phyloP scores from a whole-genome alignment of 2,888 invertebrate species.

The Coremacera marginata region DNA sequence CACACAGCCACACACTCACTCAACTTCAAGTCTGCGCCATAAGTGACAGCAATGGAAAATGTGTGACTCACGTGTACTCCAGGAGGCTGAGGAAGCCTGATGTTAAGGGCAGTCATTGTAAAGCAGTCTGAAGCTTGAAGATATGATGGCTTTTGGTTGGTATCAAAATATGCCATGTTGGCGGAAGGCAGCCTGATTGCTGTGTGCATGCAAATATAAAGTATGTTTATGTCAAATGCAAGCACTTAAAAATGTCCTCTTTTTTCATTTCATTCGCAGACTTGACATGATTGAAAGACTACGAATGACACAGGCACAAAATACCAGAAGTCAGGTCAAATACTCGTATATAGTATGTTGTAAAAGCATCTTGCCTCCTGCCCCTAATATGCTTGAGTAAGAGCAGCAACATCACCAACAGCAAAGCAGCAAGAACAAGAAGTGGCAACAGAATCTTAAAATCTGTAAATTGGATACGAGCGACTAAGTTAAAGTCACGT shows the following conservation, averaged over 20 bases:
- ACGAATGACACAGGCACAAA: background rate
- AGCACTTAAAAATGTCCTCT: background rate
- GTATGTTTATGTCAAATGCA: constrained; percentile 19
- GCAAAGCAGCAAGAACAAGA: background rate
- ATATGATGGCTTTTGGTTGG: background rate
- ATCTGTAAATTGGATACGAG: constrained; percentile 31
- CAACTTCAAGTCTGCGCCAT: background rate
- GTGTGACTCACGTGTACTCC: no score
- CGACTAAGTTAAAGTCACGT: constrained; percentile 58
- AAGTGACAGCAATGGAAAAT: no score
- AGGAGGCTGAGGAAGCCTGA: no score
- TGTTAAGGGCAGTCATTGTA: no score
- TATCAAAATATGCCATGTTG: background rate
- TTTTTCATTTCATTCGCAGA: background rate
- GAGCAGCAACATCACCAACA: no score
- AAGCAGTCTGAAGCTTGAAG: background rate
- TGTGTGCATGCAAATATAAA: background rate
- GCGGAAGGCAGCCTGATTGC: background rate
- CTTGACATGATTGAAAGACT: background rate
- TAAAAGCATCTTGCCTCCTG: no score
- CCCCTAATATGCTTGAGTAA: no score
- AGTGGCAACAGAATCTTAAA: background rate
- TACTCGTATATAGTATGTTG: background rate
- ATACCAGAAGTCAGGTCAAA: background rate
- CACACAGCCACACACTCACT: background rate